Base-by-base conservation (phyloP, 2,888 invertebrate species). In the Muscina levida region DNA sequence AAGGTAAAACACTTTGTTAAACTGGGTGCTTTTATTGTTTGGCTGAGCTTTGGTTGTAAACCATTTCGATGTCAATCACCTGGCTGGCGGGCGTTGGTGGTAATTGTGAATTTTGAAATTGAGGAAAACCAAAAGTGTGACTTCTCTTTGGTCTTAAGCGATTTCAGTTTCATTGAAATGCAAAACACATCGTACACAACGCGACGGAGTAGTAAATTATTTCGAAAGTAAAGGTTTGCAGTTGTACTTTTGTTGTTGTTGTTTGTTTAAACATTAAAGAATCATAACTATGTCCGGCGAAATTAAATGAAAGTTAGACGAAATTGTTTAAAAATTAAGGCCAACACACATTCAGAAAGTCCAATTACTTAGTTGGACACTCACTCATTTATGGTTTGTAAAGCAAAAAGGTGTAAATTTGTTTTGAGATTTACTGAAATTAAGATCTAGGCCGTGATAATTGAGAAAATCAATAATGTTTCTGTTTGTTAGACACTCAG, bases 151-250 rank as follows among this genome's bases (percentile, higher is more conserved):
- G 44, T 46, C 1, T 53, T 39, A 39, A 13, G 19, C 22, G 37
- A 39, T 59, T 59, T 59, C 59, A n/a, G n/a, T 59, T 62, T 62
- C 17, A 68, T 76, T 76, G 8, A 70, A 70, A 76, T 76, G 62
- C 75, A 70, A 19, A 31, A 22, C 70, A 62, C 70, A 76, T 65
- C n/a, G 53, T 24, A 22, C 13, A 22, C 22, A 48, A 24, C 24
- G 22, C 53, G 10, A 10, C 15, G 46, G 46, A n/a, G 46, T 11
- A n/a, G 15, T 22, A 11, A 48, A 19, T 26, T 51, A 46, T 62
- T 76, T 76, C 51, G 65, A 76, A 76, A 76, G 70, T 70, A 65
- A 70, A 76, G 59, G 53, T 74, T 77, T 73, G 5, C 42, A 17
- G 37, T 57, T 57, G 37, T 59, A 53, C 19, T 44, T 56, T 57